Base-by-base conservation (phyloP, 2,888 invertebrate species). In the Dicranocentrus wangi region DNA sequence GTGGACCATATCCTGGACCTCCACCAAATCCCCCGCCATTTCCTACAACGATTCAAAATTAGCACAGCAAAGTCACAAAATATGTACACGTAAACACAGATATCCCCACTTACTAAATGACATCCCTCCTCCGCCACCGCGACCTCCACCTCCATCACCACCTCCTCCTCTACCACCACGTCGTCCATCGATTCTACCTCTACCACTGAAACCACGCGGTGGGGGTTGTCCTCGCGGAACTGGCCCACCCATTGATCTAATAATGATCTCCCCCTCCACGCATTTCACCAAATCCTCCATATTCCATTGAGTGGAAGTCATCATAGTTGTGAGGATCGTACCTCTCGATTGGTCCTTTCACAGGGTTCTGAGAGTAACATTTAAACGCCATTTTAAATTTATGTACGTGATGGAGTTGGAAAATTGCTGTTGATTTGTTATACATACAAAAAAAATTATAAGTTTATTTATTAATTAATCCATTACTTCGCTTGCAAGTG, bases 261-360 rank as follows among this genome's bases (percentile, higher is more conserved):
- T 83, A 87, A 78, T 83, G 87, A 77, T 83, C 86, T 55, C 86
- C 85, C 88, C 90, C 88, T 25, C 89, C 88, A 1, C 84, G 72
- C 27, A 83, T 72, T 66, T 88, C 88, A 13, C 94, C 93, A 90
- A 93, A 98, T 79, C 99, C 99, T 87, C 99, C 99, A 89, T 99
- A 99, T 88, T 98, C 97, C 83, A 94, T 94, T 42, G 96, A 94
- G 88, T 94, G 96, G 89, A 92, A 94, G 87, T 98, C 98, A 88
- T 99, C 98, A 89, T 94, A 99, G 90, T 98, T 97, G 89, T 95
- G 94, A 28, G 99, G 97, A 89, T 99, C 97, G 90, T 99, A 99
- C 60, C 94, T 94, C 88, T 94, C 94, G 85, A 94, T 91, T 19
- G 92, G 91, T 10, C 96, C 96, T 88, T 95, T 95, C 85, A 95